Base-by-base conservation (phyloP, 2,888 invertebrate genomes). In the Drosophila gaucha region DNA sequence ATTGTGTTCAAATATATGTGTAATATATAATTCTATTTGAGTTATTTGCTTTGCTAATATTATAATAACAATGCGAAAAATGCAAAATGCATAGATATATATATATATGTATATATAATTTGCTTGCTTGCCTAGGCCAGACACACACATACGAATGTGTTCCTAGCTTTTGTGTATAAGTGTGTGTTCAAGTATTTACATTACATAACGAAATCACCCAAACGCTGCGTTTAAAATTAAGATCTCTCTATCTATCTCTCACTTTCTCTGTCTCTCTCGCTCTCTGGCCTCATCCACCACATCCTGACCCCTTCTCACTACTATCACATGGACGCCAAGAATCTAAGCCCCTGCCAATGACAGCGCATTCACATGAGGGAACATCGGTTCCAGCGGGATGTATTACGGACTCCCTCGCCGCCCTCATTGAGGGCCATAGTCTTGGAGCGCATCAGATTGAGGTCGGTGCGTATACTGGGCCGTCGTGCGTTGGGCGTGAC, bases 401-500 rank as follows among this genome's bases (percentile, higher is more conserved):
- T 76, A 70, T 71, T 78, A 70, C 93, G 93, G 16, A 93, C 92
- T 46, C 94, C 94, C 62, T 94, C 95, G 63, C 93, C 93, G 8
- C 93, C 93, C 65, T 95, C 95, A 18, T 94, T 95, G 91, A 95
- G 93, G 86, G 95, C 94, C 92, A 95, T 94, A 66, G 96, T 96
- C 92, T 96, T 96, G 78, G 95, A 96, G 91, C 96, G 94, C 95
- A 97, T 96, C 84, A 96, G 95, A 94, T 97, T 95, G 78, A 97
- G 93, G 91, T 97, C 97, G 6, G 97, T 97, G 68, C 97, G 93
- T 74, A 97, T 96, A 91, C 96, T 96, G 30, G 97, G 97, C 43
- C 97, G 93, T 51, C 97, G 93, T 0, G 96, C 97, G 89, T 97
- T 97, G 2, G 97, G 96, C n/a, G 96, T 96, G 18, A 97, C 96